Evolutionary conservation across 1,140 invertebrate species (phyloP), one percentile per base, ranked within the genome.

Genomic region (Neodiprion lecontei): DNA sequence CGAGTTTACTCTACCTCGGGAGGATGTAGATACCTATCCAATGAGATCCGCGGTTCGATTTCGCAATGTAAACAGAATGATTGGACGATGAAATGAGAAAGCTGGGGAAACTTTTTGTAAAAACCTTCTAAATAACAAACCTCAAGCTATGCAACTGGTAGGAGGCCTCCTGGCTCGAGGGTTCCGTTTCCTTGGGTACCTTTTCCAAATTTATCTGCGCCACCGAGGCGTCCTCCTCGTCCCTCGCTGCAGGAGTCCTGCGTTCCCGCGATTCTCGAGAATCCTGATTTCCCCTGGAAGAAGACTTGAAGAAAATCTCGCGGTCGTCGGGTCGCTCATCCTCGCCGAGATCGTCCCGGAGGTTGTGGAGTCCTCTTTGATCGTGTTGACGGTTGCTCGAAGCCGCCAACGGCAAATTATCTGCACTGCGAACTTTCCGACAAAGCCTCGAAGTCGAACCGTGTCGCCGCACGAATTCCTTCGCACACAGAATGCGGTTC

Each of bases 391-490:
- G 83, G 75, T 77, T 61, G 53, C 11, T 83, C 48, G 80, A 79
- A 28, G 86, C 79, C 9, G 80, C 84, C n/a, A 88, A 67, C 14
- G 90, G 90, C 78, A 91, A 89, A 81, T 91, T 92, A 80, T 91
- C 90, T 76, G 90, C 90, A 87, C 92, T 94, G 88, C 93, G 92
- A 79, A 94, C 93, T 86, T 94, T 94, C 11, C 94, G 90, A 82
- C 94, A 95, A 61, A 94, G 85, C 76, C 92, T 91, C 21, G 94
- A 95, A 76, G 94, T 93, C n/a, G 93, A 94, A 4, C 94, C 94
- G 80, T 94, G 92, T 68, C 94, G 89, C 65, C 93, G 90, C 77
- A 95, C 88, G 81, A 95, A 95, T 83, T 88, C 87, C 87, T 88
- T 78, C 28, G 80, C 80, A 73, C 11, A 14, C 21, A 21, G 23